Percentiles rank a stretch among this genome's conserved stretches.
These are phyloP conservation scores for Apistogramma diplotaenia DNA, from an alignment of 2,113 vertebrate genomes.

Conservation along the genomic window DNA sequence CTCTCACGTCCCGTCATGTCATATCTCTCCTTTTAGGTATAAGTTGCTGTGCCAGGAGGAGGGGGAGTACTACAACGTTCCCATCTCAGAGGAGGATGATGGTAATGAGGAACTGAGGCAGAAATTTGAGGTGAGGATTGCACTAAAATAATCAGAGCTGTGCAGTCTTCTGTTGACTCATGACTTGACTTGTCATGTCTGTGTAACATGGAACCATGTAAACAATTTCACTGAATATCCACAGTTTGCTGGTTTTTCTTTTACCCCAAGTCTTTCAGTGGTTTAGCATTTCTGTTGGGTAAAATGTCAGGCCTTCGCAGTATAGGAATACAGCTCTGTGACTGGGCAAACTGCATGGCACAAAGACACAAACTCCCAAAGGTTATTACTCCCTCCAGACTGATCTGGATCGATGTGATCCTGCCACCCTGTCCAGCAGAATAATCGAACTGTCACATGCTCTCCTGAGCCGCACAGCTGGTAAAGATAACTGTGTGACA, in stretches of 20 bases:
- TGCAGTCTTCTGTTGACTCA: neutral
- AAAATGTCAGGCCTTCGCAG: neutral
- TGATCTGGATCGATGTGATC: neutral
- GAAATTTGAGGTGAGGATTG: conserved; percentile 92
- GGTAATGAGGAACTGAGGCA: conserved; percentile 89
- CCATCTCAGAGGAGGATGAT: conserved; percentile 92
- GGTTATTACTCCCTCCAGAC: neutral
- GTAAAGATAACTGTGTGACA: neutral
- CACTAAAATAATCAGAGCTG: neutral
- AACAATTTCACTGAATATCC: neutral
- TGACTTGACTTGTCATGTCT: neutral
- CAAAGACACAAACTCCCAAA: neutral
- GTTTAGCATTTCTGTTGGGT: neutral
- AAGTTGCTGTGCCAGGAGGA: conserved; percentile 95
- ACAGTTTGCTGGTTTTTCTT: neutral
- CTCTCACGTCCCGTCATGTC: neutral
- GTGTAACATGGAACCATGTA: neutral
- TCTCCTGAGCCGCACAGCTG: neutral
- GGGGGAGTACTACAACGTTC: conserved; percentile 97
- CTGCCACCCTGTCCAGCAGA: neutral
- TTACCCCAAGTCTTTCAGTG: neutral
- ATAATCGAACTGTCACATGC: neutral
- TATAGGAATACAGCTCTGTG: too few species aligned
- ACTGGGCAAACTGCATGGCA: neutral
- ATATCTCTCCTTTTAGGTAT: conserved; percentile 79